Base-by-base conservation (phyloP, 2,113 vertebrate genomes). In the Phainopepla nitens region DNA sequence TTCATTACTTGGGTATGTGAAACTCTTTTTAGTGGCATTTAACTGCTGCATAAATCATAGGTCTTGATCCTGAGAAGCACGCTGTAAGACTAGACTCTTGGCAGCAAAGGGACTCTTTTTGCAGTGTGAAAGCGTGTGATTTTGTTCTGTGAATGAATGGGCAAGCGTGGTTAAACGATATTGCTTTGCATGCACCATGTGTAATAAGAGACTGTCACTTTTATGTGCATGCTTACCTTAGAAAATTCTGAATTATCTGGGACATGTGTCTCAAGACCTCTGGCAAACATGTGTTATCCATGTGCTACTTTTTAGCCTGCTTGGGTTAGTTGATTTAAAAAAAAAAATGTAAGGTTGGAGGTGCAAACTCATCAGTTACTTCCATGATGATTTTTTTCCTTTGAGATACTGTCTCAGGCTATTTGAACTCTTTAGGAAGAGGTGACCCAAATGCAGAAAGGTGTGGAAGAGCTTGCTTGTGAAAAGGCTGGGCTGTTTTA, bases 21-120 rank as follows among this genome's bases (percentile, higher is more conserved):
- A 87, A 87, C 77, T 82, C 62, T 51, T 62, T 50, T 81, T 81
- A 53, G 60, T 73, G 77, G 44, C n/a, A 9, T 92, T 94, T 89
- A 84, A 79, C 31, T 77, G 50, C 39, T 28, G 42, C 25, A 42
- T 76, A 94, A 91, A 87, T 82, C 0, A 0, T 56, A 28, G 24
- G 50, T 71, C 53, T 69, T 82, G 89, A 87, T 93, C 53, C 53
- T 50, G 27, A 75, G 61, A 51, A 87, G 53, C 44, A 87, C 23
- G 20, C 36, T 84, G 69, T 70, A 91, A 81, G 47, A 78, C 69
- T 42, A 81, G 42, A 31, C 41, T 60, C 42, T 25, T 78, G 54
- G 36, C 66, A 76, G 73, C 65, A 87, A 87, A 79, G 31, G 5
- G 49, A n/a, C 69, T 87, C 15, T 23, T 71, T 64, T 65, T 78